A percentile compares a stretch with the other conserved stretches of the same genome.
These are phyloP conservation scores for Muscina levida DNA, from an alignment of 2,888 invertebrate genomes.

Conservation along the genomic window DNA sequence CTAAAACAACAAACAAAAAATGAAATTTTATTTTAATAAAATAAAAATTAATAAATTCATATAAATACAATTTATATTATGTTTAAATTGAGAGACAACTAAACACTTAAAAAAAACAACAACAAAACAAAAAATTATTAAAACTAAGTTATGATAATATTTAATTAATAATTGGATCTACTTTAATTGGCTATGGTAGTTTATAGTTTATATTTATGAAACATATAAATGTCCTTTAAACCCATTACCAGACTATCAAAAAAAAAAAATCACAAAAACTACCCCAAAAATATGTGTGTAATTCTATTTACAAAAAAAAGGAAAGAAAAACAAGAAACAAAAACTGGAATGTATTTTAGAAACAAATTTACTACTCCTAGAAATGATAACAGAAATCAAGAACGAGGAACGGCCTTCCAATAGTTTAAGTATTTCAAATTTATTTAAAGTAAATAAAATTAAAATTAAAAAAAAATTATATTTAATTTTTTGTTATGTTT, in stretches of 20 bases:
- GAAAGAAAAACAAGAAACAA: slow-evolving; percentile 26
- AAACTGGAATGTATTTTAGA: slow-evolving; percentile 1
- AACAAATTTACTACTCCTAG: slow-evolving; percentile 25
- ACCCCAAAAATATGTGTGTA: slow-evolving; percentile 52
- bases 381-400: slow-evolving; percentile 8
- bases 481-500: slow-evolving; percentile 6
- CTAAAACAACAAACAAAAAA: slow-evolving; percentile 6
- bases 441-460: no score
- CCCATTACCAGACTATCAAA: no score
- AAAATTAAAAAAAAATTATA: no score
- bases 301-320: slow-evolving; percentile 35
- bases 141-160: no score
- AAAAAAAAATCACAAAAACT: not conserved
- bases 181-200: slow-evolving; percentile 61
- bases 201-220: slow-evolving; percentile 28
- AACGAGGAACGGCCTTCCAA: slow-evolving; percentile 62
- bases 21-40: slow-evolving; percentile 12
- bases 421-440: slow-evolving; percentile 53
- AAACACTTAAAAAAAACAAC: slow-evolving; percentile 14
- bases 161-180: slow-evolving; percentile 47
- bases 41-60: slow-evolving; percentile 15
- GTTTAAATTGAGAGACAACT: slow-evolving; percentile 30
- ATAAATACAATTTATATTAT: slow-evolving; percentile 54
- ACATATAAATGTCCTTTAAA: no score
- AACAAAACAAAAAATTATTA: not conserved